A percentile compares a stretch with the other conserved stretches of the same genome.
phyloP scores from a whole-genome alignment of 2,888 invertebrate genomes.

The Anthophora plumipes region DNA sequence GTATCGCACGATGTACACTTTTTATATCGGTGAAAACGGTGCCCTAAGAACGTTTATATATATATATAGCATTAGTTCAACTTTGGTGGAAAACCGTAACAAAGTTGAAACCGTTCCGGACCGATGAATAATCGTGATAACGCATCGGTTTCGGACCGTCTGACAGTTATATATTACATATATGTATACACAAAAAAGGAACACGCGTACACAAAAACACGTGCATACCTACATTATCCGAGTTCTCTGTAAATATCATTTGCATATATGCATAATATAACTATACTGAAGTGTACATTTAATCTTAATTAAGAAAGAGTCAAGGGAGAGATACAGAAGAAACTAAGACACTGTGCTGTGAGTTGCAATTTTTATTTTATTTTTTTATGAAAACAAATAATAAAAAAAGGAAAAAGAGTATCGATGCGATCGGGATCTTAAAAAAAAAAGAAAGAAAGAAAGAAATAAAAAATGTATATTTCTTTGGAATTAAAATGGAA shows the following conservation, averaged over 20 bases:
- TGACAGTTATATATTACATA: conserved; percentile 38
- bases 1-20: conserved; percentile 60
- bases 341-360: conserved; percentile 66
- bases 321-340: conserved; percentile 53
- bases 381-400: not conserved
- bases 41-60: conserved; percentile 70
- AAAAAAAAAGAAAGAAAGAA: not conserved
- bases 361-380: conserved; percentile 21
- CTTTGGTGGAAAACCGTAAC: conserved; percentile 65
- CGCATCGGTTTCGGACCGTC: conserved; percentile 35
- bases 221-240: conserved; percentile 56
- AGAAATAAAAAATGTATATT: conserved; percentile 53
- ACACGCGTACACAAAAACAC: conserved; percentile 31
- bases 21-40: conserved; percentile 64
- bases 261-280: conserved; percentile 78
- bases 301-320: conserved; percentile 73
- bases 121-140: conserved; percentile 52
- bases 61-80: conserved; percentile 71
- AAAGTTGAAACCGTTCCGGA: conserved; percentile 52
- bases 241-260: conserved; percentile 69
- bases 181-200: conserved; percentile 20
- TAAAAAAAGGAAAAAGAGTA: conserved; percentile 25
- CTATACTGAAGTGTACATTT: conserved; percentile 71
- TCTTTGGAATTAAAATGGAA: not conserved
- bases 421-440: conserved; percentile 62